Evolutionary conservation across 2,113 vertebrate genomes (phyloP), one percentile per base, ranked within the genome.

Genomic region (Sebastes fasciatus): DNA sequence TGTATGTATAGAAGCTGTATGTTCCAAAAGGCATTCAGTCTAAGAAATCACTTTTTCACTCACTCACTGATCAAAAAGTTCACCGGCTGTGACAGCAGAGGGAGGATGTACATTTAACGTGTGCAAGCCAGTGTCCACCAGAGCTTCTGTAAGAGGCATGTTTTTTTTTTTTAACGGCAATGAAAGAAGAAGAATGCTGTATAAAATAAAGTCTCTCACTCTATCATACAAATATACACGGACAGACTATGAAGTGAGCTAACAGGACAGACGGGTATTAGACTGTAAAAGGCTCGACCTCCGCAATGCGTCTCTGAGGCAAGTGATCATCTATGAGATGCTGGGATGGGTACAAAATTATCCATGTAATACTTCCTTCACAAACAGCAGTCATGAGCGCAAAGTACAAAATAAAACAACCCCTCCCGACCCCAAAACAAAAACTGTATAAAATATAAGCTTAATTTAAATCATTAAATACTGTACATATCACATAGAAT

Each of bases 391-490:
- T 91, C 85, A 82, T 67, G 66, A 88, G 85, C 64, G 40, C 77
- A 65, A 70, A 89, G 66, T 89, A 92, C 71, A 85, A 91, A 90
- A 84, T 69, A 48, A 73, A 85, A 88, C 60, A 85, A 83, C 91
- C 63, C 43, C 34, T 21, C 49, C 46, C 13, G 8, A 68, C 43
- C 49, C 46, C 13, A n/a, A 70, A 80, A 45, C 40, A 82, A 73
- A 76, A 80, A 23, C 16, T 19, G 81, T 94, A 95, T 89, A 95
- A 95, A 95, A 94, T 92, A 93, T 83, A 91, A 81, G 74, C 91
- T 94, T 94, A 91, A 95, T 92, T 94, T 95, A 94, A 94, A 95
- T 94, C 87, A 91, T 96, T 95, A 95, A 96, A 95, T 95, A 95
- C 94, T 94, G 92, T 95, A 94, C 94, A 94, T 84, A 88, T 83